Percentiles rank a stretch among this genome's conserved stretches.
Evolutionary conservation across 1,140 invertebrate genomes (phyloP).

Genomic region (Pentalonia nigronervosa): DNA sequence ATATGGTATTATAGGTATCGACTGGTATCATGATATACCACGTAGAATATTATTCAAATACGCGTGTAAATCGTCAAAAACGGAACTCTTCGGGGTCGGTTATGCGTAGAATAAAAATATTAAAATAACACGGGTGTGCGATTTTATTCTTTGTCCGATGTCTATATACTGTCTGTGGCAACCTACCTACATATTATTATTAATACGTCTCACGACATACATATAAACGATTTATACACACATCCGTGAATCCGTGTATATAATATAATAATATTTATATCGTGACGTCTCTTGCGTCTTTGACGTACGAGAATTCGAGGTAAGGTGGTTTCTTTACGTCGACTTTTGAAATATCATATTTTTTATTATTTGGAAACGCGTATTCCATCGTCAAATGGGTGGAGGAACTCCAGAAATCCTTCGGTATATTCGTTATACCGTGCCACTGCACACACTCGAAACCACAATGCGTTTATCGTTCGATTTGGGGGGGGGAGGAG

Average conservation of each 20-base stretch:
- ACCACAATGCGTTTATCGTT: not conserved
- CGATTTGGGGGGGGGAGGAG: not conserved
- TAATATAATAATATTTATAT: slow-evolving; percentile 8
- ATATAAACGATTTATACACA: not conserved
- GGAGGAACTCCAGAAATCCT: not conserved
- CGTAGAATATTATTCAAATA: not conserved
- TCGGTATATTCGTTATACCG: not conserved
- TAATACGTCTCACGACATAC: not conserved
- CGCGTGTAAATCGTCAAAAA: not conserved
- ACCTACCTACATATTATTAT: not conserved
- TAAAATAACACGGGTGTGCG: not conserved
- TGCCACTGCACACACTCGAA: not conserved
- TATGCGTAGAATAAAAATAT: not conserved
- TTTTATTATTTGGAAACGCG: not conserved
- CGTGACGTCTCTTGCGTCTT: not conserved
- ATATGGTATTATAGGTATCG: not conserved
- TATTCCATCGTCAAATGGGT: not conserved
- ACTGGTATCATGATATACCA: not conserved
- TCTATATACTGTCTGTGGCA: not conserved
- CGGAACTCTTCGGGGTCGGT: not conserved
- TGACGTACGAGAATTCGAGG: not conserved
- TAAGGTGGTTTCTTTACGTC: not conserved
- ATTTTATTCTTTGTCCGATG: not conserved
- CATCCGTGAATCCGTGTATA: slow-evolving; percentile 12
- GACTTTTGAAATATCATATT: not conserved